Evolutionary conservation across 1,140 invertebrate genomes (phyloP), one percentile per base, ranked within the genome.

Genomic region (Zaprionus kolodkinae): DNA sequence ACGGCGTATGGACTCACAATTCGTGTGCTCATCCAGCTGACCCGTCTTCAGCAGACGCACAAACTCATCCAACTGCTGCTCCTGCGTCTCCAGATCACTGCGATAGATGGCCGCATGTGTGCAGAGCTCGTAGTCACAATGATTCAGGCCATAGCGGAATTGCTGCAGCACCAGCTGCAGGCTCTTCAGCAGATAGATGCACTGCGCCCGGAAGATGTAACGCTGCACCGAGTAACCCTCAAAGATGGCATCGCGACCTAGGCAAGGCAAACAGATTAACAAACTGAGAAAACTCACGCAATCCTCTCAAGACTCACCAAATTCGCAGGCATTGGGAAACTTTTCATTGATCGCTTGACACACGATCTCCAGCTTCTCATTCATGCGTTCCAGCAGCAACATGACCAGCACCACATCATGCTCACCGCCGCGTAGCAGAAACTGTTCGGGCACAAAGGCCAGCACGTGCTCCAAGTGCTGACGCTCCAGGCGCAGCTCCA

Each of bases 391-490:
- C 63, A 99, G 94, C n/a, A 99, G 93, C 1, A 99, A 93, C 17
- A 98, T 94, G 5, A 97, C 95, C 65, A 97, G 93, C 15, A 99
- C 95, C 10, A 98, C 98, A 94, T 99, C 99, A 92, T 99, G 96
- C 93, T 99, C 98, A 72, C 97, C 97, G 73, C 98, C 98, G 35
- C 97, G 94, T 48, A 94, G 94, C 93, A 98, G 95, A 91, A 99
- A 99, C 72, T 96, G 96, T 73, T 99, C 98, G 0, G 98, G 97
- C 95, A 99, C 96, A 83, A 98, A 99, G 0, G 97, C 95, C 12
- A 96, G 94, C 52, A 99, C 93, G 93, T 98, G 97, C 56, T 95
- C 95, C 6, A 98, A 96, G 78, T 99, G 96, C 62, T 96, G 95
- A 56, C 96, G 95, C 3, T 97, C 95, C 93, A 99, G 97, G 40